Conservation (phyloP, 2,113 vertebrate genomes). For the Hoplias malabaricus region DNA sequence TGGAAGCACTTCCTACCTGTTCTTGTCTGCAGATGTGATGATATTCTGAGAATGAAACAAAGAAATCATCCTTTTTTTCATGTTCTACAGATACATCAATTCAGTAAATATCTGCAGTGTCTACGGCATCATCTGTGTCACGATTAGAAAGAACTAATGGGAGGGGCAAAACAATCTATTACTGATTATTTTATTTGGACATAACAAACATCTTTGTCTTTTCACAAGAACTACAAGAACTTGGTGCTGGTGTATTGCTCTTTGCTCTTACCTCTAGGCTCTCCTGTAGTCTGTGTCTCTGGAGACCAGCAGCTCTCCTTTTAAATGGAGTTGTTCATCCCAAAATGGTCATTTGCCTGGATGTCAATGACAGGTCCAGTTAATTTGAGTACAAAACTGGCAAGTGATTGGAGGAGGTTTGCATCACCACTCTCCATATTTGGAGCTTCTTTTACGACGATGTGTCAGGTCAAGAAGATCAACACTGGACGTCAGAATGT, state of each 20-base stretch:
- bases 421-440: not conserved
- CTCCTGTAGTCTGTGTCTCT: slow-evolving; percentile 25
- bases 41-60: not conserved
- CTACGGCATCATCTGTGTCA: not conserved
- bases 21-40: not conserved
- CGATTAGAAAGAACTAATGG: not conserved
- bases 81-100: no score
- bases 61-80: not conserved
- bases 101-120: not conserved
- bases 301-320: slow-evolving; percentile 44
- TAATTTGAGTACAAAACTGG: not conserved
- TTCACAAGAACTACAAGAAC: not conserved
- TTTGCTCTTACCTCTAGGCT: slow-evolving; percentile 50
- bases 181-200: not conserved
- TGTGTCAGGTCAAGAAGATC: slow-evolving; percentile 11
- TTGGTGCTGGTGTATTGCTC: not conserved
- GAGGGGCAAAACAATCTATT: not conserved
- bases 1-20: not conserved
- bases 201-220: not conserved
- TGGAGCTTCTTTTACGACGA: not conserved
- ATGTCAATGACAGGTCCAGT: not conserved
- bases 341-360: slow-evolving; percentile 33
- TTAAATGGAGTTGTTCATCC: slow-evolving; percentile 53
- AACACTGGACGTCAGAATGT: not conserved
- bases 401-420: slow-evolving; percentile 44